Evolutionary conservation across 2,888 invertebrate species (phyloP).

Genomic region (Deilephila porcellus): DNA sequence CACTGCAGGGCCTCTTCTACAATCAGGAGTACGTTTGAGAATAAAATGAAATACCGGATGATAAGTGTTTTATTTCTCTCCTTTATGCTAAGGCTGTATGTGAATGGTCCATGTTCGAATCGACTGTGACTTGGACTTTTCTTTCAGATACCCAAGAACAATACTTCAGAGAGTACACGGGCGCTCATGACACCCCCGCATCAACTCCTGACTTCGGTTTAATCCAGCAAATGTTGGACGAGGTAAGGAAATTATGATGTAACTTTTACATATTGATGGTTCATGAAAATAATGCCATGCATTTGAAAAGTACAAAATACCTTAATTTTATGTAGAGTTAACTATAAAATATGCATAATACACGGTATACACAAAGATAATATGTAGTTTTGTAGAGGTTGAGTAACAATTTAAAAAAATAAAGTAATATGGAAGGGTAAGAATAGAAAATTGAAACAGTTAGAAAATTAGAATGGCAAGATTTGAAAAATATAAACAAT

Average conservation of each 20-base stretch:
- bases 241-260: conserved; percentile 48
- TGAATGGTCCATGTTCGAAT: too few relatives aligned
- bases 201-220: conserved; percentile 55
- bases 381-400: too few relatives aligned
- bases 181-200: conserved; percentile 44
- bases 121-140: background rate
- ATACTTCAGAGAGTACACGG: conserved; percentile 45
- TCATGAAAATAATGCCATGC: background rate
- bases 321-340: too few relatives aligned
- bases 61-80: background rate
- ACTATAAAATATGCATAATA: too few relatives aligned
- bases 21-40: too few relatives aligned
- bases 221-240: conserved; percentile 62
- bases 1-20: too few relatives aligned
- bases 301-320: background rate
- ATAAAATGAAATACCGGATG: background rate
- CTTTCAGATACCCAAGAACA: conserved; percentile 62
- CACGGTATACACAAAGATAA: too few relatives aligned
- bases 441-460: too few relatives aligned
- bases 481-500: too few relatives aligned
- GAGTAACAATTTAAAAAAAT: too few relatives aligned
- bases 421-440: too few relatives aligned
- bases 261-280: background rate
- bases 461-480: too few relatives aligned
- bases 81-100: background rate